Percentiles rank a stretch among this genome's conserved stretches.
Evolutionary conservation across 2,113 vertebrate species (phyloP).

Genomic region (Boulengeromyrus knoepffleri): DNA sequence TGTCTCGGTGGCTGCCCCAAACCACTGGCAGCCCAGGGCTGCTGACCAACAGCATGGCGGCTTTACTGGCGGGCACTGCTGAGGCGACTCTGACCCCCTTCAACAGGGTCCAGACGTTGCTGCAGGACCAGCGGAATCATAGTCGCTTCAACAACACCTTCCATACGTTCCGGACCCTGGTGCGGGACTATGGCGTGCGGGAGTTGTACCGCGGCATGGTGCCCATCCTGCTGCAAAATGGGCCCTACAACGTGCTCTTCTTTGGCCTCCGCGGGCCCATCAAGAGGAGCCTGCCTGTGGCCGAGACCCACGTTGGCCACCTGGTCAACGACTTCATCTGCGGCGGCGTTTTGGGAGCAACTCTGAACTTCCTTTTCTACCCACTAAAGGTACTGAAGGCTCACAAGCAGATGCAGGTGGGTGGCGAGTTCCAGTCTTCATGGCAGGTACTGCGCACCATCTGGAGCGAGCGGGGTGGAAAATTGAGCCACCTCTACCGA

Average conservation of each 20-base stretch:
- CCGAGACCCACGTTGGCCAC: slow-evolving; percentile 53
- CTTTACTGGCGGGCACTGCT: slow-evolving; percentile 75
- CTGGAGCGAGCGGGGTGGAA: slow-evolving; percentile 65
- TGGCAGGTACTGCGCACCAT: slow-evolving; percentile 59
- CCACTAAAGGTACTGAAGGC: slow-evolving; percentile 67
- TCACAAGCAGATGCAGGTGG: slow-evolving; percentile 39
- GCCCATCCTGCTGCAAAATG: slow-evolving; percentile 66
- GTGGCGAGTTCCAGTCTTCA: slow-evolving; percentile 66
- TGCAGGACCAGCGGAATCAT: slow-evolving; percentile 87
- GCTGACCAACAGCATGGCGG: slow-evolving; percentile 70
- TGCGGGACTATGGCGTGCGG: slow-evolving; percentile 53
- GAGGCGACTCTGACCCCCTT: slow-evolving; percentile 70
- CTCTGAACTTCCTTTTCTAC: slow-evolving; percentile 67
- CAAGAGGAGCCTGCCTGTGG: slow-evolving; percentile 63
- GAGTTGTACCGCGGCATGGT: slow-evolving; percentile 69
- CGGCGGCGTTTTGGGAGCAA: slow-evolving; percentile 52
- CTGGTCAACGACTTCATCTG: slow-evolving; percentile 62
- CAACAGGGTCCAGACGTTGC: slow-evolving; percentile 63
- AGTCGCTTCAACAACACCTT: slow-evolving; percentile 88
- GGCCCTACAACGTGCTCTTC: slow-evolving; percentile 64
- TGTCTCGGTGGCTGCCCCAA: slow-evolving; percentile 70
- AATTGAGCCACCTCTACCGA: slow-evolving; percentile 65
- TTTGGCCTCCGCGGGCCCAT: slow-evolving; percentile 66
- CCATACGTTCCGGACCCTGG: slow-evolving; percentile 70
- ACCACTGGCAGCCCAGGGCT: slow-evolving; percentile 59